Percentiles rank a stretch among this genome's conserved stretches.
phyloP scores from a whole-genome alignment of 2,888 invertebrate genomes.

The Macaria liturata region DNA sequence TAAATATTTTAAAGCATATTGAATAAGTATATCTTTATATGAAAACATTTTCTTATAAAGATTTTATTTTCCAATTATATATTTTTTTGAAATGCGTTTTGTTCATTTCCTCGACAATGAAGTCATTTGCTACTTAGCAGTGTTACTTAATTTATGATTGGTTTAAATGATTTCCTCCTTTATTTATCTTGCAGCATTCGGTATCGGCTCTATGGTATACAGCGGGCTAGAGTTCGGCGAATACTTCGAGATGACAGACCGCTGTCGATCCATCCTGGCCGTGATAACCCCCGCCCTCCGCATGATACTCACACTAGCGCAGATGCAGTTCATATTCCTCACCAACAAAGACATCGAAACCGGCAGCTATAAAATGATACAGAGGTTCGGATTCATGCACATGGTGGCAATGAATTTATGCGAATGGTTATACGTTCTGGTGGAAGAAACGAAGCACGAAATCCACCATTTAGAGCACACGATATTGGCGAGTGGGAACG shows the following conservation, averaged over 20 bases:
- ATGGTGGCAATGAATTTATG: slow-evolving; percentile 96
- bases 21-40: too few relatives aligned
- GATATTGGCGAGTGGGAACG: slow-evolving; percentile 40
- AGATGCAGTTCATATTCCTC: slow-evolving; percentile 97
- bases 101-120: too few relatives aligned
- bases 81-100: too few relatives aligned
- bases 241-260: slow-evolving; percentile 88
- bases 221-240: slow-evolving; percentile 88
- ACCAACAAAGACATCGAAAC: slow-evolving; percentile 89
- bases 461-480: slow-evolving; percentile 87
- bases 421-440: slow-evolving; percentile 95
- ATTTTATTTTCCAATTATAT: too few relatives aligned
- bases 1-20: too few relatives aligned
- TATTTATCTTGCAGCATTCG: slow-evolving; percentile 56
- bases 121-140: too few relatives aligned
- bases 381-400: slow-evolving; percentile 96
- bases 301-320: slow-evolving; percentile 92
- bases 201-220: slow-evolving; percentile 88
- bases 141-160: too few relatives aligned
- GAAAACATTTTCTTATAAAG: too few relatives aligned
- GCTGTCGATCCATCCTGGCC: slow-evolving; percentile 85
- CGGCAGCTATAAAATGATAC: slow-evolving; percentile 86
- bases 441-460: slow-evolving; percentile 95
- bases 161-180: too few relatives aligned
- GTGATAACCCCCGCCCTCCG: slow-evolving; percentile 93